These are phyloP conservation scores for Morelia viridis DNA, from an alignment of 2,797 vertebrate species.

Conservation along the genomic window DNA sequence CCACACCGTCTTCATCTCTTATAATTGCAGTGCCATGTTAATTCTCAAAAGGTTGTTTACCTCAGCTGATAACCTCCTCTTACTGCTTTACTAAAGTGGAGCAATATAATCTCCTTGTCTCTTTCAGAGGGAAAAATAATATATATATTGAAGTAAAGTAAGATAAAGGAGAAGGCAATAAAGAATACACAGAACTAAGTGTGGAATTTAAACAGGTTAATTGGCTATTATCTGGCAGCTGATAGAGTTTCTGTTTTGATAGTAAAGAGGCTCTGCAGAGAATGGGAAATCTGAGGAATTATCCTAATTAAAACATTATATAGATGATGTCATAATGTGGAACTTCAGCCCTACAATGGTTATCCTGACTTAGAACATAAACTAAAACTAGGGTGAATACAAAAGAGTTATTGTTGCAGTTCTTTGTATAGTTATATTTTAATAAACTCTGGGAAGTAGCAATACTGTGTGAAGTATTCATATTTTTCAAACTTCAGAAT, in stretches of 20 bases:
- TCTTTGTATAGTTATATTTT: not conserved
- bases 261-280: not conserved
- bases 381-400: not conserved
- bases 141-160: not conserved
- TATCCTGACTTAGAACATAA: not conserved
- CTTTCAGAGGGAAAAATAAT: not conserved
- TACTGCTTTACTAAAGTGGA: fast-evolving
- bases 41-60: not conserved
- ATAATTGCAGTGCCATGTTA: not conserved
- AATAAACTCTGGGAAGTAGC: not conserved
- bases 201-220: not conserved
- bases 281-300: not conserved
- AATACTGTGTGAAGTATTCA: not conserved
- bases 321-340: not conserved
- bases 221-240: no score
- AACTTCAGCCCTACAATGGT: not conserved
- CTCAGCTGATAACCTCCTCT: not conserved
- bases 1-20: not conserved
- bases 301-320: not conserved
- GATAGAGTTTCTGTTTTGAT: not conserved
- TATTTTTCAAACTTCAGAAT: not conserved
- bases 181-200: not conserved
- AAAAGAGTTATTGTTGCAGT: not conserved
- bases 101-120: not conserved
- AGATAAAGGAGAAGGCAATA: not conserved